Evolutionary conservation across 1,140 invertebrate genomes (phyloP).

Genomic region (Lerema accius): DNA sequence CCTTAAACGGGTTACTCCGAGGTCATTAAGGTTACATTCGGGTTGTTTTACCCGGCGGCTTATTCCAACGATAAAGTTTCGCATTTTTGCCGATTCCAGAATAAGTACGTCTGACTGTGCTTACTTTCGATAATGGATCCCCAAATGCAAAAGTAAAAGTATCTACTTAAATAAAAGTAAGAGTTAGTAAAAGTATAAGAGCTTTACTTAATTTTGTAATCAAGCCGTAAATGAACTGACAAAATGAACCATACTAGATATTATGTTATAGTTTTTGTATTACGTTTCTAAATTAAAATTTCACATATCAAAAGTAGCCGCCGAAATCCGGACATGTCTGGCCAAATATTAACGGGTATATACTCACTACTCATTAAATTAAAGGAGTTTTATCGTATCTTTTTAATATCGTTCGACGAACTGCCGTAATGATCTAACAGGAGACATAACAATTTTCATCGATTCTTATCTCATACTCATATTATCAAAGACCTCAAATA

Average conservation of each 20-base stretch:
- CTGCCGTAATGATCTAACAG: slow-evolving; percentile 13
- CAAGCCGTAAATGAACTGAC: too few relatives aligned
- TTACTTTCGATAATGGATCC: too few relatives aligned
- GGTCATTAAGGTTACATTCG: slow-evolving; percentile 56
- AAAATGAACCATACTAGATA: too few relatives aligned
- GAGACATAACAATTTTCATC: slow-evolving; percentile 16
- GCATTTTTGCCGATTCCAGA: slow-evolving; percentile 32
- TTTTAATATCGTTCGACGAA: slow-evolving; percentile 26
- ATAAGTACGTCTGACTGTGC: slow-evolving; percentile 35
- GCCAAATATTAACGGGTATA: slow-evolving; percentile 34
- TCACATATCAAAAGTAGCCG: too few relatives aligned
- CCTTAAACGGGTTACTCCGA: slow-evolving; percentile 49
- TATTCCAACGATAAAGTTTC: slow-evolving; percentile 26
- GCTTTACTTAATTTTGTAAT: too few relatives aligned
- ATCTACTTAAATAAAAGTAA: too few relatives aligned
- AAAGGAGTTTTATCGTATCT: slow-evolving; percentile 36
- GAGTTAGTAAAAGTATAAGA: too few relatives aligned
- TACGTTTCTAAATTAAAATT: too few relatives aligned
- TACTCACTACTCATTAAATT: slow-evolving; percentile 40
- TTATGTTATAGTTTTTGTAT: too few relatives aligned
- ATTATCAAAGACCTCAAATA: slow-evolving; percentile 20
- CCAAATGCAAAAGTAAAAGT: too few relatives aligned
- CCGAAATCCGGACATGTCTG: slow-evolving; percentile 17
- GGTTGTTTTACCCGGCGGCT: slow-evolving; percentile 27
- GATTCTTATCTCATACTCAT: slow-evolving; percentile 24